Evolutionary conservation across 1,140 invertebrate genomes (phyloP), one percentile per base, ranked within the genome.

Genomic region (Zaprionus kolodkinae): DNA sequence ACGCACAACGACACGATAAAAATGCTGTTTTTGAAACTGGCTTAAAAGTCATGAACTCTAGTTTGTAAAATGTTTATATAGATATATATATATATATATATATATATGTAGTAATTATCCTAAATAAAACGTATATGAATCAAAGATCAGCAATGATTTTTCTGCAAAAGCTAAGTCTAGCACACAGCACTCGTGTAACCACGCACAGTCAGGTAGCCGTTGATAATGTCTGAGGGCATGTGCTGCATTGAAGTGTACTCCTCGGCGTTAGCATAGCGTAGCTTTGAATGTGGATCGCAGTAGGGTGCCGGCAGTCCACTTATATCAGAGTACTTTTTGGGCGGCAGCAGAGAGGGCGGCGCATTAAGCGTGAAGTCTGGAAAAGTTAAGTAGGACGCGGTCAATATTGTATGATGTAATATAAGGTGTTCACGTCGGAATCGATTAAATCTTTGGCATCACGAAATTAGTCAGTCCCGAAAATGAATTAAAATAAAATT

Each of bases 281-380:
- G 93, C 91, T 98, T 97, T 11, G 97, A 98, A 87, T 98, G 96
- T 21, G 97, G 96, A 94, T 98, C 97, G 79, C 96, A 96, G 83
- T 98, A 99, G 54, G 96, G 96, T 54, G 97, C 96, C 59, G 95
- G 95, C 60, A 98, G 90, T 1, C 97, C 97, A 78, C 97, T 98
- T 62, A 98, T 96, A 91, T 99, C 98, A 0, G 97, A 98, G 93
- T 98, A 98, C 87, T 98, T 98, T 91, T 98, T 98, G 2, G 96
- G 95, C 27, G 97, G 98, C 92, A 95, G 96, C 79, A 98, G 97
- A 65, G 97, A 97, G 40, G 97, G 97, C 17, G 97, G 97, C 36
- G 97, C 97, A 93, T 98, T 97, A 70, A 99, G 96, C 45, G 95
- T 95, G 88, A 95, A 96, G 93, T 97, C 96, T 97, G 52, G 12